Evolutionary conservation across 2,113 vertebrate species (phyloP).

Genomic region (Sander lucioperca): DNA sequence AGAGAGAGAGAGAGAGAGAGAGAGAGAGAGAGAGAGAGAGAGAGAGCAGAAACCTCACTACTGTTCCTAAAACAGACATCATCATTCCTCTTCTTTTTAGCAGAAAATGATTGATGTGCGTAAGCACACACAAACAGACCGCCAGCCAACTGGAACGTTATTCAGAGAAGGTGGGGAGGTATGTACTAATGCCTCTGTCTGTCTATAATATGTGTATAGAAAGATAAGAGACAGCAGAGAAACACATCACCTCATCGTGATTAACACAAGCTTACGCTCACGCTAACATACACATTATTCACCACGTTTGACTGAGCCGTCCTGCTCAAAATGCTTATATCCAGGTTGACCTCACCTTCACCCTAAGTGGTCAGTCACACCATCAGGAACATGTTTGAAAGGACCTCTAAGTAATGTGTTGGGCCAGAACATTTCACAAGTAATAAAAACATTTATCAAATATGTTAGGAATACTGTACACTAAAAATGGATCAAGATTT

Average conservation of each 20-base stretch:
- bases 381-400: not conserved
- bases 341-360: constrained; percentile 4
- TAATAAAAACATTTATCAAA: too few relatives aligned
- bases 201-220: constrained; percentile 9
- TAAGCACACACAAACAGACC: constrained; percentile 52
- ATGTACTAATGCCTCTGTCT: constrained; percentile 16
- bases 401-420: not conserved
- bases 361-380: not conserved
- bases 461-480: too few relatives aligned
- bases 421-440: too few relatives aligned
- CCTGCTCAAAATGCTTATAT: not conserved
- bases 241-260: constrained; percentile 35
- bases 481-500: too few relatives aligned
- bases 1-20: too few relatives aligned
- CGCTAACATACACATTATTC: not conserved
- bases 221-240: constrained; percentile 3
- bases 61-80: constrained; percentile 52
- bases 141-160: constrained; percentile 32
- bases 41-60: constrained; percentile 35
- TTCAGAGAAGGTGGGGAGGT: constrained; percentile 27
- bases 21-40: constrained; percentile 30
- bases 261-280: constrained; percentile 15
- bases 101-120: constrained; percentile 58
- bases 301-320: not conserved
- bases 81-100: constrained; percentile 39